These are phyloP conservation scores for Philypnodon macrostomus DNA, from an alignment of 2,797 vertebrate species.

Conservation along the genomic window DNA sequence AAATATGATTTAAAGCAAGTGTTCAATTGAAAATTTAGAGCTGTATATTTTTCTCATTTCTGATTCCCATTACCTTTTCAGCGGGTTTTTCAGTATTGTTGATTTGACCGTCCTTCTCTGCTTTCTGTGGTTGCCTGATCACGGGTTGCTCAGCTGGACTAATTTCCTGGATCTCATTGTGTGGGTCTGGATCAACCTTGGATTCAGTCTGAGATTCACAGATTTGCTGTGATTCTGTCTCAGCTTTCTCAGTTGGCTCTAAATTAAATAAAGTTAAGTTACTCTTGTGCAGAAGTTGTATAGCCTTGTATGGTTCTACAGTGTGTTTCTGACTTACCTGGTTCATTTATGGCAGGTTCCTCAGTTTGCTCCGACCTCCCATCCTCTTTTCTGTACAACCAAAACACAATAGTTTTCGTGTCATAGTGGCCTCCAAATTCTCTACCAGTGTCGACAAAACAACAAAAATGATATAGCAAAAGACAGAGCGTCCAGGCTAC, in stretches of 20 bases:
- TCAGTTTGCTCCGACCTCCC: conserved; percentile 21
- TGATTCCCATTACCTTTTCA: conserved; percentile 55
- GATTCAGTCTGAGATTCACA: conserved; percentile 14
- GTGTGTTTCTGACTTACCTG: background rate
- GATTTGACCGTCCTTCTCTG: conserved; percentile 18
- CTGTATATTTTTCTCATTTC: background rate
- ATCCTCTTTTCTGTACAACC: conserved; percentile 40
- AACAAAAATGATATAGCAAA: too few species aligned
- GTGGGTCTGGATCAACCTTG: conserved; percentile 16
- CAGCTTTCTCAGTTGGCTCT: conserved; percentile 40
- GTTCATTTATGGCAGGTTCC: conserved; percentile 40
- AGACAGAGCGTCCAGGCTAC: too few species aligned
- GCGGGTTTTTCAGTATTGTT: conserved; percentile 19
- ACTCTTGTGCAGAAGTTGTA: background rate
- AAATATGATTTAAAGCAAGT: background rate
- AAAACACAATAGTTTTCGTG: background rate
- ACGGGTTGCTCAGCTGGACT: conserved; percentile 43
- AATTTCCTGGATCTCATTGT: conserved; percentile 18
- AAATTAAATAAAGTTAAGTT: conserved; percentile 12
- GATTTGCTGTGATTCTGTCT: conserved; percentile 13
- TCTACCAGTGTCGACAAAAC: too few species aligned
- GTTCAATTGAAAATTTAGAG: background rate
- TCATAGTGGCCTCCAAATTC: background rate
- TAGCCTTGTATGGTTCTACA: background rate
- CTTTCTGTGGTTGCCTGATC: conserved; percentile 68